Conservation (phyloP, 1,140 invertebrate genomes). For the Muscidifurax raptorellus region DNA sequence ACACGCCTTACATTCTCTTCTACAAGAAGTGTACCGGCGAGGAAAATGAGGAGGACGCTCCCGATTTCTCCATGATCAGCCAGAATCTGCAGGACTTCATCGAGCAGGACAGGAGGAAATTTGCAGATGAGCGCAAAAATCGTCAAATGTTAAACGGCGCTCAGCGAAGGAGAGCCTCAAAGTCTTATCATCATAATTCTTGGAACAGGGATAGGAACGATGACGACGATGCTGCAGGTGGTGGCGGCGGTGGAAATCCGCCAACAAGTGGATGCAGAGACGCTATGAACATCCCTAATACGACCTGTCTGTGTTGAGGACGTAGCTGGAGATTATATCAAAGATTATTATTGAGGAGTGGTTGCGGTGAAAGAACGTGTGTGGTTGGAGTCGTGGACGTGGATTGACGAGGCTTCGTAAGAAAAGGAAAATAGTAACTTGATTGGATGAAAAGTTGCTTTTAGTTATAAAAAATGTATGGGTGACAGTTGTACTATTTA, state of each 20-base stretch:
- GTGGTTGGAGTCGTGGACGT: not conserved
- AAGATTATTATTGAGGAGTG: not conserved
- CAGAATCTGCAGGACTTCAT: slow-evolving; percentile 74
- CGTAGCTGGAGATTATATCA: not conserved
- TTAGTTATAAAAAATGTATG: not conserved
- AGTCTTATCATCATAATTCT: slow-evolving; percentile 39
- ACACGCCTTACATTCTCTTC: slow-evolving; percentile 90
- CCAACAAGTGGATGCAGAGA: slow-evolving; percentile 67
- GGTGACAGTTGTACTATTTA: not conserved
- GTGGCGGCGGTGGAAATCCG: slow-evolving; percentile 59
- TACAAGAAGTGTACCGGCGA: slow-evolving; percentile 75
- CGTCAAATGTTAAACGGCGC: slow-evolving; percentile 47
- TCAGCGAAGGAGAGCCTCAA: slow-evolving; percentile 54
- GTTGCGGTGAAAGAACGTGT: slow-evolving; percentile 2
- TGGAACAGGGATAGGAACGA: slow-evolving; percentile 55
- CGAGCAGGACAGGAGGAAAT: slow-evolving; percentile 68
- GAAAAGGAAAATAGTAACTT: not conserved
- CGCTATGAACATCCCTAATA: slow-evolving; percentile 56
- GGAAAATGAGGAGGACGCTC: slow-evolving; percentile 64
- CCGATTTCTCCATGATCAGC: slow-evolving; percentile 67
- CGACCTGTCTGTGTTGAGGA: slow-evolving; percentile 52
- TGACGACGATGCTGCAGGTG: slow-evolving; percentile 59
- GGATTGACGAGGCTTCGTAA: slow-evolving; percentile 54
- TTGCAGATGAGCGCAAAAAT: slow-evolving; percentile 65
- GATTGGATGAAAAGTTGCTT: not conserved